Percentiles rank a stretch among this genome's conserved stretches.
Evolutionary conservation across 2,888 invertebrate species (phyloP).

Genomic region (Cantharis flavilabris): DNA sequence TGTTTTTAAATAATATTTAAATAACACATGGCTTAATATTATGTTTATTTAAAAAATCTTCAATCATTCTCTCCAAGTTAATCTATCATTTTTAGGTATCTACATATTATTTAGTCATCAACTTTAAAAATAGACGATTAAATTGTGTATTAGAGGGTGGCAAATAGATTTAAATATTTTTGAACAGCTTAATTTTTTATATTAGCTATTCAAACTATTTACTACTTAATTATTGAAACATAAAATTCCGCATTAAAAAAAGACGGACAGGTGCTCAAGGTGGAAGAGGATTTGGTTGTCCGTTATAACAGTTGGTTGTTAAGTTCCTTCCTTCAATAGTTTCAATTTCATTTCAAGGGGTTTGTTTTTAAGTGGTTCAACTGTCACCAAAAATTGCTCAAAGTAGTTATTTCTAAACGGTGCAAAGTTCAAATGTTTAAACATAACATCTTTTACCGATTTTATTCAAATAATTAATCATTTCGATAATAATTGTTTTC

Average conservation of each 20-base stretch:
- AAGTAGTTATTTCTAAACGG: not conserved
- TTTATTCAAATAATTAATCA: not conserved
- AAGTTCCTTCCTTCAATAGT: constrained; percentile 9
- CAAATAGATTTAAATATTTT: not conserved
- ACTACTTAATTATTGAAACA: constrained; percentile 9
- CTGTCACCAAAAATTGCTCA: not conserved
- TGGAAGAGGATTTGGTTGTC: constrained; percentile 18
- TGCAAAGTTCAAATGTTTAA: not conserved
- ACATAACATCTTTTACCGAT: not conserved
- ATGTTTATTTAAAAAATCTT: not conserved
- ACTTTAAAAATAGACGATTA: not conserved
- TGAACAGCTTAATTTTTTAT: not conserved
- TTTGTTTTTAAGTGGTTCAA: not conserved
- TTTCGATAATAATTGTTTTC: not conserved
- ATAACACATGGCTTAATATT: not conserved
- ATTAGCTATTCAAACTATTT: not conserved
- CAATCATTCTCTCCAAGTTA: not conserved
- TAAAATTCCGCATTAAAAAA: constrained; percentile 12
- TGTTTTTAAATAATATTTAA: constrained; percentile 1
- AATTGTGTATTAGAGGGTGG: not conserved
- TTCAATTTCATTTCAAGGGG: not conserved
- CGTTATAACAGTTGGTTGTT: constrained; percentile 21
- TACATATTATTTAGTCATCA: not conserved
- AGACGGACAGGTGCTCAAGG: constrained; percentile 19
- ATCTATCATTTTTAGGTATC: not conserved